Base-by-base conservation (phyloP, 2,113 vertebrate genomes). In the Nothoprocta perdicaria region DNA sequence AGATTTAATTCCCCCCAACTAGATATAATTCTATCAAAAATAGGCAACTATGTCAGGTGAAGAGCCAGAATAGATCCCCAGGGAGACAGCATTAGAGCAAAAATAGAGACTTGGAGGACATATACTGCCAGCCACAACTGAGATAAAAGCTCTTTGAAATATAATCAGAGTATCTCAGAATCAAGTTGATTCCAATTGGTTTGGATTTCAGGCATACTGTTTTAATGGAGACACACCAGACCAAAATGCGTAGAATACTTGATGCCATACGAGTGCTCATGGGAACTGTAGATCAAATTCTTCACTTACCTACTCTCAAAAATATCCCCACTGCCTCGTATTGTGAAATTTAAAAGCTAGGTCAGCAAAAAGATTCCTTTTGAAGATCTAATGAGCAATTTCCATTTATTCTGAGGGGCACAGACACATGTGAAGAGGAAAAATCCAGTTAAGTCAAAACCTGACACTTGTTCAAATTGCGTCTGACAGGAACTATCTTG, bases 311-410 rank as follows among this genome's bases (percentile, higher is more conserved):
- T 31, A 8, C 29, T 66, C 80, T 84, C 69, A 81, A 53, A 41
- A 91, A 29, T 23, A 67, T 40, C 27, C 4, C 33, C 24, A 60
- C 26, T 82, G 55, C 69, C 82, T 38, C 17, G 5, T 46, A 66
- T 45, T 31, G 55, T 66, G 57, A 66, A 94, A 89, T 52, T 62
- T 68, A 89, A 88, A 91, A 69, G 19, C 27, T 84, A 31, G 55
- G 27, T 60, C 82, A 94, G 43, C 43, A 68, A 68, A 67, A 41
- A 63, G 4, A 69, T 12, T 41, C 15, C 31, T 91, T 55, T 78
- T 86, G 35, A 86, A 75, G 40, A 55, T 76, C 75, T 90, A 93
- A 89, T 83, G 52, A 95, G 40, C 55, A 88, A 82, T 82, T 88
- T 82, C 29, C n/a, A 31, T 43, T 76, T 88, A 55, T 65, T 91